Conservation (phyloP, 2,797 vertebrate species). For the Chelmon rostratus region DNA sequence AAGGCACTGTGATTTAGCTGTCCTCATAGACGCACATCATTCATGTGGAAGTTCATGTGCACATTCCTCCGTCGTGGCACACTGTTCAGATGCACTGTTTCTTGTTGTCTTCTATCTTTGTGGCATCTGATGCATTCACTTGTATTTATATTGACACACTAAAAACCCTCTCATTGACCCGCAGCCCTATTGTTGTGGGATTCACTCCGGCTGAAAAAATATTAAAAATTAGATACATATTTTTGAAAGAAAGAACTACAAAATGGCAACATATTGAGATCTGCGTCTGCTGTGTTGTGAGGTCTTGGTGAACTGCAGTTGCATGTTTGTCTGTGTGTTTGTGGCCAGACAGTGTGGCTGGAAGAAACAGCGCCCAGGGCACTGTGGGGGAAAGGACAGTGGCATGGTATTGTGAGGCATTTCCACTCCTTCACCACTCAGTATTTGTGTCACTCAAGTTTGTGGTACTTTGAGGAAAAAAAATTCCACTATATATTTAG, state of each 20-base stretch:
- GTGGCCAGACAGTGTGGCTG: conserved; percentile 68
- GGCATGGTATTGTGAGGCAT: conserved; percentile 26
- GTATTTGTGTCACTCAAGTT: conserved; percentile 56
- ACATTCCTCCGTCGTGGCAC: conserved; percentile 23
- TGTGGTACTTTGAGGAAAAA: conserved; percentile 32
- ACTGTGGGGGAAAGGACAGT: conserved; percentile 33
- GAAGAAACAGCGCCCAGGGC: conserved; percentile 40
- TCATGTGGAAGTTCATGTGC: conserved; percentile 19
- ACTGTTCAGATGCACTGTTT: conserved; percentile 17
- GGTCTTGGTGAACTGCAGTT: conserved; percentile 47
- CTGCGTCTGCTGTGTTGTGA: conserved; percentile 35
- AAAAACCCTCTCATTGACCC: conserved; percentile 29
- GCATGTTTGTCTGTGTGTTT: conserved; percentile 57
- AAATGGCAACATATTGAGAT: conserved; percentile 43
- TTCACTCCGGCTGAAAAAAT: conserved; percentile 31
- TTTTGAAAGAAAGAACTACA: conserved; percentile 41
- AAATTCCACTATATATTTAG: conserved; percentile 36
- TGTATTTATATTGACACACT: conserved; percentile 33
- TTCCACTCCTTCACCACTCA: conserved; percentile 34
- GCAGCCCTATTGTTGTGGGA: conserved; percentile 45
- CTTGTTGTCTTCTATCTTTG: conserved; percentile 46
- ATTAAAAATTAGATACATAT: conserved; percentile 48
- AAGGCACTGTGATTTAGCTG: conserved; percentile 34
- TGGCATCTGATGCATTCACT: conserved; percentile 12
- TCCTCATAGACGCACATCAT: conserved; percentile 14